phyloP scores from a whole-genome alignment of 2,888 invertebrate species.

The Luperina testacea region DNA sequence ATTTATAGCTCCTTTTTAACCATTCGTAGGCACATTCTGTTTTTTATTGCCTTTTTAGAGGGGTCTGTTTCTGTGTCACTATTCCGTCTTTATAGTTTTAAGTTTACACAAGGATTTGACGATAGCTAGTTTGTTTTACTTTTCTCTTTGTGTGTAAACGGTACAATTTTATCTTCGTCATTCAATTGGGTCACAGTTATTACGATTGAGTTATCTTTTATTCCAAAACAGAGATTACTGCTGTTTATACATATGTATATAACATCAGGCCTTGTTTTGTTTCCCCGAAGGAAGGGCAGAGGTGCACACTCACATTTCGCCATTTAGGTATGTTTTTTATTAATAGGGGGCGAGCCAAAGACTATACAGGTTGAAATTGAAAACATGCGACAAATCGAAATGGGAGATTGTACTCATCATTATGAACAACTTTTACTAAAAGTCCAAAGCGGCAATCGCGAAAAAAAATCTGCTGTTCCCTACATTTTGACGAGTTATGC shows the following conservation, averaged over 20 bases:
- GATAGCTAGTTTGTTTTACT: slow-evolving; percentile 15
- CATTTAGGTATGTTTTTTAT: too few species aligned
- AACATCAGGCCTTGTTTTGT: too few species aligned
- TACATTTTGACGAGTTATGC: too few species aligned
- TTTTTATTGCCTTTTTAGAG: slow-evolving; percentile 39
- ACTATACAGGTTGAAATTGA: too few species aligned
- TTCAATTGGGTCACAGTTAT: slow-evolving; percentile 27
- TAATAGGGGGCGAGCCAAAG: too few species aligned
- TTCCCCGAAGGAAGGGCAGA: too few species aligned
- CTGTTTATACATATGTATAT: neutral
- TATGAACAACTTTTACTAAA: too few species aligned
- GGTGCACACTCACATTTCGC: too few species aligned
- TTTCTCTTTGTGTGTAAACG: slow-evolving; percentile 21
- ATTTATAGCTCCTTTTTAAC: slow-evolving; percentile 38
- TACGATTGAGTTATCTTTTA: neutral
- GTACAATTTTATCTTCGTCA: slow-evolving; percentile 5
- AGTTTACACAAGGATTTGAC: slow-evolving; percentile 39
- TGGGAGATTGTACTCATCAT: too few species aligned
- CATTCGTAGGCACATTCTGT: slow-evolving; percentile 12
- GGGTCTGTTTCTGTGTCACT: slow-evolving; percentile 36
- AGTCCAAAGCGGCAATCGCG: too few species aligned
- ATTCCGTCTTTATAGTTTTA: slow-evolving; percentile 36
- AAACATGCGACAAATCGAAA: too few species aligned
- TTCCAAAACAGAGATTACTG: slow-evolving; percentile 15
- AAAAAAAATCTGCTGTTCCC: too few species aligned